Evolutionary conservation across 2,113 vertebrate species (phyloP).

Genomic region (Apodemus speciosus): DNA sequence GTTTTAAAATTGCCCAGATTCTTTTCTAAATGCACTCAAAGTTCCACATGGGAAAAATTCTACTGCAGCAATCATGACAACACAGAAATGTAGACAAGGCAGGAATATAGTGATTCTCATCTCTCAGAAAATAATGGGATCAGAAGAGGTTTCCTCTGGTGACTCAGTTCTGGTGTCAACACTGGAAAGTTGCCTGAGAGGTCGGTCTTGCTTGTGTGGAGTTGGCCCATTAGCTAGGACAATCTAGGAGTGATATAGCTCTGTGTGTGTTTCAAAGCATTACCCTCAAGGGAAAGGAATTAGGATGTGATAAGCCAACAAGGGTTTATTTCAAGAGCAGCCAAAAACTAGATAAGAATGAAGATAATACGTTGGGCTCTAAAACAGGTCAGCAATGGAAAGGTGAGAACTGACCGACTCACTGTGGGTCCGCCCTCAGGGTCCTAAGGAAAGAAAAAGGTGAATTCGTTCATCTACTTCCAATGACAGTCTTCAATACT

Average conservation of each 20-base stretch:
- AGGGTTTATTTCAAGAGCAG: not conserved
- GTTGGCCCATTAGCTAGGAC: not conserved
- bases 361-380: not conserved
- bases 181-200: slow-evolving; percentile 34
- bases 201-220: not conserved
- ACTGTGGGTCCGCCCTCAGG: not conserved
- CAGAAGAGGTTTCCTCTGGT: not conserved
- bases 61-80: not conserved
- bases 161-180: not conserved
- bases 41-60: not conserved
- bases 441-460: slow-evolving; percentile 36
- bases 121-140: slow-evolving; percentile 6
- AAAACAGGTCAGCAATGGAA: not conserved
- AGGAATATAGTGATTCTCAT: not conserved
- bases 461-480: not conserved
- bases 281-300: slow-evolving; percentile 20
- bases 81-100: not conserved
- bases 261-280: slow-evolving; percentile 1
- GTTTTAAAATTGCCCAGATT: slow-evolving; percentile 5
- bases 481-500: not conserved
- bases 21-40: slow-evolving; percentile 33
- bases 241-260: not conserved
- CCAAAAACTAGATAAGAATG: slow-evolving; percentile 13
- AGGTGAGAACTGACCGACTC: not conserved
- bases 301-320: slow-evolving; percentile 21